Base-by-base conservation (phyloP, 2,888 invertebrate genomes). In the Amblyteles armatorius region DNA sequence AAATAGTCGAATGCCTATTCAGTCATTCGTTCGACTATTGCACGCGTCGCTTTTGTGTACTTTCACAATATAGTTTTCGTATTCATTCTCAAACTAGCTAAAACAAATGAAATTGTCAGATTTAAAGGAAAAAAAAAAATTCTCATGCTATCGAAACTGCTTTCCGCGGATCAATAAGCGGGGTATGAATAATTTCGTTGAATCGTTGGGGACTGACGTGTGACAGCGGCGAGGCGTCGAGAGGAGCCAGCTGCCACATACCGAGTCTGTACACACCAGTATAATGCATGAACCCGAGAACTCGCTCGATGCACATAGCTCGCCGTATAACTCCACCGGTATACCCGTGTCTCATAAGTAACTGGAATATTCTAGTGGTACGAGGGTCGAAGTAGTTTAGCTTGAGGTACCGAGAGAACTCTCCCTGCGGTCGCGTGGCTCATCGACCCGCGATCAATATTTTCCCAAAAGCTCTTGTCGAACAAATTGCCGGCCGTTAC, bases 331-430 rank as follows among this genome's bases (percentile, higher is more conserved):
- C 57, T 57, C 22, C 22, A 57, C 57, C 11, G 57, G 19, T 82
- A 73, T 73, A 82, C 78, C 76, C 55, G 57, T 82, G 78, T 78
- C 82, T 78, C 67, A 73, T 73, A 78, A 36, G 82, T 67, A 78
- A 82, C 78, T 82, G 33, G 82, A 82, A 82, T 82, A 82, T 82
- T 82, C 82, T 82, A 82, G 78, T 50, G 44, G n/a, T 57, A 65
- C 48, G 60, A 81, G 81, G 63, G 76, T 76, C 26, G 60, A 50
- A 76, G 63, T 29, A 76, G 52, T 81, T 76, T 40, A 16, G 57
- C 60, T 76, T 60, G 26, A 63, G 60, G n/a, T 69, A 63, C 33
- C 55, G 40, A 69, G 69, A 63, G 52, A 76, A 60, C 52, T 81
- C 76, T 48, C 76, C 69, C 11, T 22, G 57, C 57, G 57, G 57